Conservation (phyloP, 1,140 invertebrate genomes). For the Drosophila jambulina region DNA sequence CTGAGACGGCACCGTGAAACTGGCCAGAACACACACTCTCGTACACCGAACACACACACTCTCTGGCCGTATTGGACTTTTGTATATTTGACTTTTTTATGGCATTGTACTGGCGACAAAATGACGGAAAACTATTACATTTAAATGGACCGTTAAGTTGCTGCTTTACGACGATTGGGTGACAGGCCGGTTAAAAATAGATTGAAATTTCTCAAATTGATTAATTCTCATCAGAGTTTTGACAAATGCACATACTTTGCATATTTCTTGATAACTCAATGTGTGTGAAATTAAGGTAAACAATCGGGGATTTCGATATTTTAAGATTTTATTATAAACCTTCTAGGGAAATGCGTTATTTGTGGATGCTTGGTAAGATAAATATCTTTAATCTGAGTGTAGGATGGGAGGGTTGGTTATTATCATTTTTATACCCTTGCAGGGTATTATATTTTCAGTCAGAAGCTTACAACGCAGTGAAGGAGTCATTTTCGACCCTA, state of each 20-base stretch:
- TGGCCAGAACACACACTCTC: constrained; percentile 49
- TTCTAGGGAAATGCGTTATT: neutral
- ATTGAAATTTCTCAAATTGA: constrained; percentile 35
- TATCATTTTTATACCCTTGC: too few relatives aligned
- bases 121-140: constrained; percentile 64
- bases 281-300: neutral
- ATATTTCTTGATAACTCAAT: constrained; percentile 3
- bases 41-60: neutral
- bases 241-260: constrained; percentile 7
- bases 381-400: too few relatives aligned
- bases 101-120: constrained; percentile 59
- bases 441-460: too few relatives aligned
- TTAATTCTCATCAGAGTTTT: constrained; percentile 19
- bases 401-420: too few relatives aligned
- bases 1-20: constrained; percentile 48
- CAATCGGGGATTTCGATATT: neutral
- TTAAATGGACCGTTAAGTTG: constrained; percentile 49
- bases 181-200: constrained; percentile 59
- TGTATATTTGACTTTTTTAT: constrained; percentile 54
- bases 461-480: too few relatives aligned
- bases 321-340: neutral
- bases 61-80: constrained; percentile 11
- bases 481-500: too few relatives aligned
- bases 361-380: too few relatives aligned
- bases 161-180: constrained; percentile 47